Conservation (phyloP, 2,797 vertebrate species). For the Enteromius anoplus region DNA sequence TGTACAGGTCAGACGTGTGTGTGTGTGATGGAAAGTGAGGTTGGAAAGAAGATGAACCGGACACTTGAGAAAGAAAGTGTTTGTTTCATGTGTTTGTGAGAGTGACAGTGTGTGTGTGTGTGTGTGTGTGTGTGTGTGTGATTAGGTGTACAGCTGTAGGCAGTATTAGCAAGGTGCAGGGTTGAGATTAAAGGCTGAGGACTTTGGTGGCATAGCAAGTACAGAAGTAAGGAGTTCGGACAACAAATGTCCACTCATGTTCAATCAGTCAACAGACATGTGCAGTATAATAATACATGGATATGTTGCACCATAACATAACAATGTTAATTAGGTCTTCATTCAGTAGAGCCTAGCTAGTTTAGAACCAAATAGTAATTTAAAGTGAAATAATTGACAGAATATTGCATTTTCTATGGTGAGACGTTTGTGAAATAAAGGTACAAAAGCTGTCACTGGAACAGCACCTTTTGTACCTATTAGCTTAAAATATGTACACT, state of each 20-base stretch:
- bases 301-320: background rate
- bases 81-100: constrained; percentile 39
- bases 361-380: background rate
- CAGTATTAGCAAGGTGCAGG: constrained; percentile 51
- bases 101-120: constrained; percentile 24
- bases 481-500: no score
- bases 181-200: constrained; percentile 50
- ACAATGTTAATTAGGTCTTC: background rate
- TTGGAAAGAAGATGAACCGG: constrained; percentile 32
- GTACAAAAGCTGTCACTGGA: no score
- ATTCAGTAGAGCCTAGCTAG: background rate
- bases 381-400: background rate
- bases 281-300: background rate
- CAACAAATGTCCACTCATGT: constrained; percentile 27
- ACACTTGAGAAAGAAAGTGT: constrained; percentile 44
- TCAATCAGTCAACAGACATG: constrained; percentile 19
- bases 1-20: constrained; percentile 44
- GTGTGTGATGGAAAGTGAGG: constrained; percentile 35
- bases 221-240: constrained; percentile 28
- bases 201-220: constrained; percentile 39
- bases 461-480: no score
- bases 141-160: constrained; percentile 36
- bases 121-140: constrained; percentile 27
- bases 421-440: no score
- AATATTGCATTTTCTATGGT: no score